phyloP scores from a whole-genome alignment of 2,113 vertebrate species.

The Petrocephalus zakoni region DNA sequence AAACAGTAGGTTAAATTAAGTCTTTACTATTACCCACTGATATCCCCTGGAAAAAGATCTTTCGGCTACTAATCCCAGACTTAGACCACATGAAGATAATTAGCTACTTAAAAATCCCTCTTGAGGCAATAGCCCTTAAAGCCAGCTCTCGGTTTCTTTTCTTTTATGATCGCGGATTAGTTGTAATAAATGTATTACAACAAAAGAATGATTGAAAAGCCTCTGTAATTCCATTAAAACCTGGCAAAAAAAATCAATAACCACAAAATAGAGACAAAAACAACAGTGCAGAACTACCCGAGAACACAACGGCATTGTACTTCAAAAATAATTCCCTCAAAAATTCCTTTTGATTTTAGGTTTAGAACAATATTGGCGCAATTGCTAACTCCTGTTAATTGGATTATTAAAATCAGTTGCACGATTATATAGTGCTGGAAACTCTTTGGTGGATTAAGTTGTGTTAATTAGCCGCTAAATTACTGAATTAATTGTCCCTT shows the following conservation, averaged over 20 bases:
- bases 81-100: constrained; percentile 27
- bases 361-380: not conserved
- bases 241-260: not conserved
- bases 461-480: not conserved
- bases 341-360: not conserved
- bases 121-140: not conserved
- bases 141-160: not conserved
- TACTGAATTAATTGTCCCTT: not conserved
- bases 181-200: not conserved
- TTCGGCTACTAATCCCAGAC: constrained; percentile 26
- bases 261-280: not conserved
- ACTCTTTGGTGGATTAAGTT: not conserved
- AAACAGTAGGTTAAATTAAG: constrained; percentile 26
- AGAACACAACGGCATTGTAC: not conserved
- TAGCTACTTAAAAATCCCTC: constrained; percentile 19
- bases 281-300: not conserved
- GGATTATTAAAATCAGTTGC: constrained; percentile 9
- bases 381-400: not conserved
- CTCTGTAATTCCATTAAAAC: not conserved
- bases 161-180: constrained; percentile 6
- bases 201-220: not conserved
- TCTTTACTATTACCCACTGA: constrained; percentile 9
- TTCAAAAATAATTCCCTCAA: not conserved
- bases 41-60: constrained; percentile 22
- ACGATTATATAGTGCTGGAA: not conserved